These are phyloP conservation scores for Eumeta japonica DNA, from an alignment of 1,140 invertebrate species.

Conservation along the genomic window DNA sequence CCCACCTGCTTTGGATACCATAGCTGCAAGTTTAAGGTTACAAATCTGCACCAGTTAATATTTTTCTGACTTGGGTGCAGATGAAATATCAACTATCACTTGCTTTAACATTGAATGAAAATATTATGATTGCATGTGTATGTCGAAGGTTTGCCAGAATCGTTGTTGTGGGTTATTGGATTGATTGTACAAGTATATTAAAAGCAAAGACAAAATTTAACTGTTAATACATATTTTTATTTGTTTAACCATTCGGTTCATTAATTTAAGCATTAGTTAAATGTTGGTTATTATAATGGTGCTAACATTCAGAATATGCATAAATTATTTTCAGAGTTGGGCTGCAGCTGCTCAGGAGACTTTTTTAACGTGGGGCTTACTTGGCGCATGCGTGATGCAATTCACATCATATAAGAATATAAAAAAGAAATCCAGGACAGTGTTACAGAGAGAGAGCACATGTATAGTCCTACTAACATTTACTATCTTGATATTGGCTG, in stretches of 20 bases:
- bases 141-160: too few relatives aligned
- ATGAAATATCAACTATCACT: too few relatives aligned
- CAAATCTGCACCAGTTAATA: too few relatives aligned
- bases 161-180: too few relatives aligned
- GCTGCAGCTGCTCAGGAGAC: conserved; percentile 82
- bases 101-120: too few relatives aligned
- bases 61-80: too few relatives aligned
- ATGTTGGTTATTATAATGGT: too few relatives aligned
- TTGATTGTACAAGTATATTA: too few relatives aligned
- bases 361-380: conserved; percentile 85
- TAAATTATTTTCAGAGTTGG: conserved; percentile 67
- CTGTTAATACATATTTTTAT: not conserved
- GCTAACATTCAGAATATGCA: too few relatives aligned
- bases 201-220: not conserved
- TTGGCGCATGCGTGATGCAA: conserved; percentile 84
- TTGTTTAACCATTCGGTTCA: not conserved
- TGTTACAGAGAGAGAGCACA: conserved; percentile 76
- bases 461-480: conserved; percentile 78
- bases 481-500: conserved; percentile 69
- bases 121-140: too few relatives aligned
- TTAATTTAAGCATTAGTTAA: not conserved
- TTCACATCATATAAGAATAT: conserved; percentile 66
- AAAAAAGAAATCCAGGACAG: conserved; percentile 60
- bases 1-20: too few relatives aligned
- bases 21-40: too few relatives aligned